Conservation (phyloP, 1,140 invertebrate genomes). For the Brachionus calyciflorus region DNA sequence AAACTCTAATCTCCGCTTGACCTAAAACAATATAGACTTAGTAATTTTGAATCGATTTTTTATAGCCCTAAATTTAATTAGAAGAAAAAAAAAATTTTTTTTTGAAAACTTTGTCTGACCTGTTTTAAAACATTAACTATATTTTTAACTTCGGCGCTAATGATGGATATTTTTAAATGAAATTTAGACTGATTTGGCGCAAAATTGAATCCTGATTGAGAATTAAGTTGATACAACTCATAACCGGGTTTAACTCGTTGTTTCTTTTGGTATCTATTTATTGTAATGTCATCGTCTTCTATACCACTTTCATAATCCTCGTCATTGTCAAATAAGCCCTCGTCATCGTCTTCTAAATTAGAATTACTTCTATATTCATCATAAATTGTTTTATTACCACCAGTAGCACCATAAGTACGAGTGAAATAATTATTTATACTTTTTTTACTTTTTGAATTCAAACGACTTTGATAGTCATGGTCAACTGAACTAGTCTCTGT, state of each 20-base stretch:
- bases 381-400: constrained; percentile 52
- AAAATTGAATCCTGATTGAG: background rate
- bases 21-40: background rate
- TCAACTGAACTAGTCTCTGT: background rate
- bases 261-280: background rate
- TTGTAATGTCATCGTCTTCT: constrained; percentile 50
- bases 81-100: constrained; percentile 11
- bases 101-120: constrained; percentile 69
- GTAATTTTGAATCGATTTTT: constrained; percentile 13
- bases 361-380: constrained; percentile 53
- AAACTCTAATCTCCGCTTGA: background rate
- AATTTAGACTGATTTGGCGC: constrained; percentile 37
- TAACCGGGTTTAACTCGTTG: constrained; percentile 14
- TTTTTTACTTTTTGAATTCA: background rate
- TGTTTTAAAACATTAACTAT: constrained; percentile 91
- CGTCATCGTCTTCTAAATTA: constrained; percentile 53
- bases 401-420: background rate
- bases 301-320: constrained; percentile 57
- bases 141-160: constrained; percentile 93
- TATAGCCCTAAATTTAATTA: no score
- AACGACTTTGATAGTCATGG: background rate
- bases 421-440: background rate
- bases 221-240: constrained; percentile 47
- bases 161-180: constrained; percentile 94
- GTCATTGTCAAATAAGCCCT: constrained; percentile 56